Evolutionary conservation across 2,797 vertebrate genomes (phyloP), one percentile per base, ranked within the genome.

Genomic region (Coendou prehensilis): DNA sequence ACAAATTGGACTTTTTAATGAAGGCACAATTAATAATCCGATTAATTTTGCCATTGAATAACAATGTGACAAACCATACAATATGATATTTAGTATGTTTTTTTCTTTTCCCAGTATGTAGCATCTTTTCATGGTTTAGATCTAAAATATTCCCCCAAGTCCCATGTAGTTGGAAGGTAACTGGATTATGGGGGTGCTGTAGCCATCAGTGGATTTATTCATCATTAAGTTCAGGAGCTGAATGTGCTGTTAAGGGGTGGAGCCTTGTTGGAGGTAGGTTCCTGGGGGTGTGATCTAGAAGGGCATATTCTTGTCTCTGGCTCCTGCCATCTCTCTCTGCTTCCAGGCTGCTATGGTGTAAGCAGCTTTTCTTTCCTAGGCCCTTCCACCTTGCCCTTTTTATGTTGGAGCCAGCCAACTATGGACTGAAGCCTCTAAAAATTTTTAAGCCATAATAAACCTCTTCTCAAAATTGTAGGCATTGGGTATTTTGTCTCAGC

Each of bases 21-120:
- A 4, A 41, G 61, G 26, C 63, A 52, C 17, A 69, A 33, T 52
- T 45, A 78, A 47, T 73, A 83, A 59, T 75, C 89, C 93, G 47
- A 67, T 87, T 76, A 23, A 78, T 89, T 92, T 94, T 87, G 30
- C 90, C 54, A 37, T 20, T 47, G 13, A 82, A 56, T 4, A 92
- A 37, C 20, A 78, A 3, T 47, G 6, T 93, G 71, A 92, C 79
- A 94, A 92, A 75, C 52, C 23, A 17, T 11, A 5, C n/a, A 45
- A 0, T 85, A 8, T 2, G 56, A n/a, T 64, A 20, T 59, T 89
- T 3, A 20, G 26, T 20, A 82, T 71, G 5, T 18, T 37, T 91
- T 78, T 93, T 84, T 63, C n/a, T 80, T 95, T 87, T 41, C 20
- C 30, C 37, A 13, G 89, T 71, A 37, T 9, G 37, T 93, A 87